phyloP scores from a whole-genome alignment of 2,888 invertebrate species.

The Lydus trimaculatus region DNA sequence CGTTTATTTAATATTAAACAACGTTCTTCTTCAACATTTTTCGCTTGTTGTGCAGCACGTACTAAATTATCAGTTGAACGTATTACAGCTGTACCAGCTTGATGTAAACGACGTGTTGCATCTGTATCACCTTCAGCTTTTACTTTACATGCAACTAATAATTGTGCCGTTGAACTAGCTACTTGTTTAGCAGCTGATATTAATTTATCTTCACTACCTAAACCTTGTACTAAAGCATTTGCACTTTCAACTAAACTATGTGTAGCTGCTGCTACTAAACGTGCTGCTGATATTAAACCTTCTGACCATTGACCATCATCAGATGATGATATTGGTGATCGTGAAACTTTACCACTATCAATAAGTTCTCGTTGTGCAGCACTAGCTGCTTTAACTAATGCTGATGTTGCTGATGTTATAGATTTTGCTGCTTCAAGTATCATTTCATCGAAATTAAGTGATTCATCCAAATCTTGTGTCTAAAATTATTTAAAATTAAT shows the following conservation, averaged over 20 bases:
- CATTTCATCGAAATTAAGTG: constrained; percentile 98
- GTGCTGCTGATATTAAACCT: constrained; percentile 93
- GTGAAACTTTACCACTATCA: constrained; percentile 86
- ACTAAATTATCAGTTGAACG: constrained; percentile 98
- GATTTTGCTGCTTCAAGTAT: constrained; percentile 98
- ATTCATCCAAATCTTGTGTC: constrained; percentile 86
- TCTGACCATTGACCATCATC: constrained; percentile 99
- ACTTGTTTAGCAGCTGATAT: constrained; percentile 97
- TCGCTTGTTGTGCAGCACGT: constrained; percentile 90
- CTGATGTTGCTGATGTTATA: constrained; percentile 96
- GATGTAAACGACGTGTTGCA: constrained; percentile 88
- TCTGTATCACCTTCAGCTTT: constrained; percentile 97
- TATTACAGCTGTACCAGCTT: constrained; percentile 96
- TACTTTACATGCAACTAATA: constrained; percentile 98
- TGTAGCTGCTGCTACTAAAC: constrained; percentile 96
- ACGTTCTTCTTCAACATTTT: constrained; percentile 90
- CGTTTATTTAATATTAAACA: constrained; percentile 88
- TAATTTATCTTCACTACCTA: constrained; percentile 92
- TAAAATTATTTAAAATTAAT: constrained; percentile 32
- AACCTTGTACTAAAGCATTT: constrained; percentile 92
- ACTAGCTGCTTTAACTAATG: constrained; percentile 94
- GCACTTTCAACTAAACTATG: constrained; percentile 98
- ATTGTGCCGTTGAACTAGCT: constrained; percentile 95
- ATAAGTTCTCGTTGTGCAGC: constrained; percentile 97
- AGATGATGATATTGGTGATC: constrained; percentile 82